Evolutionary conservation across 2,797 vertebrate species (phyloP), one percentile per base, ranked within the genome.

Genomic region (Decapterus maruadsi): DNA sequence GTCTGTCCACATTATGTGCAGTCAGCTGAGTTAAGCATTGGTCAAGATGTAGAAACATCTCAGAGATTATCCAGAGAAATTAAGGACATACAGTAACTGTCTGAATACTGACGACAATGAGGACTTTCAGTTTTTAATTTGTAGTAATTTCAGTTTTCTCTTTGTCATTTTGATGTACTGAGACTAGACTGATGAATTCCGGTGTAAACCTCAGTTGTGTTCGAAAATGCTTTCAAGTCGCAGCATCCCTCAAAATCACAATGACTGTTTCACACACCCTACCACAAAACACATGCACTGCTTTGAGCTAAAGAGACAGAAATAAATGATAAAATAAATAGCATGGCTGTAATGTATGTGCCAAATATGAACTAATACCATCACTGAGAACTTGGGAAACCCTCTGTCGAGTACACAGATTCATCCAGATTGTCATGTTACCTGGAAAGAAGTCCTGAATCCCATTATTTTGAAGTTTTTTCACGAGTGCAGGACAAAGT

Each of bases 401-500:
- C 13, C 5, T 17, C 17, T 29, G 42, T 3, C 51, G 4, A 42
- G 26, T 14, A 36, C 17, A 26, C 5, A 36, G 2, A 43, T 16
- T 9, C 19, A 20, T 8, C 2, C 5, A 51, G 6, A 1, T 1
- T 0, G 12, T 2, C 6, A 51, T 8, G 1, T 63, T 55, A 99
- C 98, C 97, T 95, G 98, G 98, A 31, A 99, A 99, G 75, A 98
- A 94, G 26, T 90, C 93, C 0, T 94, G 87, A 46, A 99, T 95
- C 46, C 96, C 96, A 10, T 96, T 96, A 9, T 64, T 86, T 0
- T 95, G 89, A 31, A 99, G 92, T 74, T 95, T 96, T 75, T 93
- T 97, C 58, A 92, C 13, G 1, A 99, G 87, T 14, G 77, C 89
- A 29, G 95, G 91, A 54, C 95, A 96, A 36, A 99, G 92, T 20